phyloP scores from a whole-genome alignment of 2,113 vertebrate genomes.

The Eulemur macaco region DNA sequence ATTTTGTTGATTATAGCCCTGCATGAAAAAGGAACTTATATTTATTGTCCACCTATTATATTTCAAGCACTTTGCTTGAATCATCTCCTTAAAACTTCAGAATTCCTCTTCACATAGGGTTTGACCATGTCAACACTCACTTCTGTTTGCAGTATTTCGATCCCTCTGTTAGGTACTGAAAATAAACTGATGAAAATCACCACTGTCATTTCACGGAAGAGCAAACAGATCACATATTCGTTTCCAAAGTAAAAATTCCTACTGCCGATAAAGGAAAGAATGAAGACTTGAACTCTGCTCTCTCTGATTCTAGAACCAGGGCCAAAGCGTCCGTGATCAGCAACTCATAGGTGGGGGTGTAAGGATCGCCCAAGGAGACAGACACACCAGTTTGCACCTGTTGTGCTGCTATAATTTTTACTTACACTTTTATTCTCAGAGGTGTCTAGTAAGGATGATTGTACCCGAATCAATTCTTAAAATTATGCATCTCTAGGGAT shows the following conservation, averaged over 20 bases:
- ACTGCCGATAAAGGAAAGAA: not conserved
- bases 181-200: not conserved
- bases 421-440: not conserved
- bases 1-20: slow-evolving; percentile 1
- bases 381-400: not conserved
- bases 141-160: not conserved
- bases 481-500: not conserved
- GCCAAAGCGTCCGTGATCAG: not conserved
- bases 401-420: not conserved
- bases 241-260: not conserved
- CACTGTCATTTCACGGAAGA: not conserved
- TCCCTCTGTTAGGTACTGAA: not conserved
- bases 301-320: not conserved
- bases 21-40: not conserved
- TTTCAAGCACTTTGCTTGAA: not conserved
- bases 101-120: not conserved
- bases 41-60: not conserved
- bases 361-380: not conserved
- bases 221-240: not conserved
- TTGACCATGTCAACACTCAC: not conserved
- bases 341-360: not conserved
- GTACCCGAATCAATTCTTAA: not conserved
- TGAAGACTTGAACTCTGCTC: not conserved
- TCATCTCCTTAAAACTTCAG: not conserved
- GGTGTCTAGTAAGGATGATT: not conserved